Base-by-base conservation (phyloP, 1,140 invertebrate genomes). In the Psilanteris sp. region DNA sequence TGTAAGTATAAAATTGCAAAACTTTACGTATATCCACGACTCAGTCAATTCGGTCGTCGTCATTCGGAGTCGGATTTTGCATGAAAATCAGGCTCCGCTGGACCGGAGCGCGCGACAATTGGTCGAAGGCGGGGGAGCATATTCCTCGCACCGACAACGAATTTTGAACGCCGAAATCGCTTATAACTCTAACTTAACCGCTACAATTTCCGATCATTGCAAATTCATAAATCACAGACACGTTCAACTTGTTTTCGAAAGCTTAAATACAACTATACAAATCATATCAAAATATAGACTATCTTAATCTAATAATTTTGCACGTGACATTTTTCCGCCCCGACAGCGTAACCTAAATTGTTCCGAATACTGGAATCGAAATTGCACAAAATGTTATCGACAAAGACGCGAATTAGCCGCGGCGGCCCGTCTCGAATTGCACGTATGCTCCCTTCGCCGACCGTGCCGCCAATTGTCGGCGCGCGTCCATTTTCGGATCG, bases 1-100 rank as follows among this genome's bases (percentile, higher is more conserved):
- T 54, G 15, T 46, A 68, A 48, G 64, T 68, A 68, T 68, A 57
- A 70, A 70, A 70, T 61, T 71, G 66, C 46, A 71, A 68, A 68
- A 68, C 26, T 34, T 68, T 54, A 66, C 29, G 61, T 54, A 54
- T 46, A 66, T 14, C 27, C 15, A 22, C 22, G 20, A 61, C 20
- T 46, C 29, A 31, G 48, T 48, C 29, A 27, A 3, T 39, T 22
- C 6, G 11, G 44, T 44, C 16, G 27, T 59, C 18, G 18, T 39
- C 9, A 39, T n/a, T n/a, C n/a, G n/a, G n/a, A n/a, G n/a, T 41
- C 29, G 37, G 31, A 55, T 55, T 37, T 55, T 55, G 31, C 24
- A 41, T 31, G 39, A 10, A 55, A 52, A 52, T 52, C 26, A 52
- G 57, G 44, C 18, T 62, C n/a, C n/a, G n/a, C n/a, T n/a, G n/a